Evolutionary conservation across 2,797 vertebrate species (phyloP).

Genomic region (Hydrophis major): DNA sequence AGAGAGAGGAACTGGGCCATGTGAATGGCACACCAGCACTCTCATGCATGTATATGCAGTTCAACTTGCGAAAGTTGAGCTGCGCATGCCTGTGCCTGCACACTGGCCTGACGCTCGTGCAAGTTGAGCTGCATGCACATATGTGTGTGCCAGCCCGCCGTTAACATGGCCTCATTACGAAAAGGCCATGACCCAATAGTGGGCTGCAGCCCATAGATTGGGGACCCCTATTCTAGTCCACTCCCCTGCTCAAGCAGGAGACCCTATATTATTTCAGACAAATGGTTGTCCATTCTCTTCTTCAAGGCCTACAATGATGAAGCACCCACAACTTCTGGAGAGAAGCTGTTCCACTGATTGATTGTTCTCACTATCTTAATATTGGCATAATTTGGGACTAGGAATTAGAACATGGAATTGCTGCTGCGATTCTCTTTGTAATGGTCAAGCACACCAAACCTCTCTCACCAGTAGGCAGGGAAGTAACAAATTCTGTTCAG

Average conservation of each 20-base stretch:
- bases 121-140: background rate
- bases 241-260: too few species aligned
- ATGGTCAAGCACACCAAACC: background rate
- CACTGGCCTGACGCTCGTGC: background rate
- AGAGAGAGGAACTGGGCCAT: background rate
- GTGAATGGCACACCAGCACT: rapidly evolving
- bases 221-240: background rate
- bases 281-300: background rate
- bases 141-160: rapidly evolving
- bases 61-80: background rate
- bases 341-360: background rate
- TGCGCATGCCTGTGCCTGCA: too few species aligned
- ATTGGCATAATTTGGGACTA: background rate
- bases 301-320: background rate
- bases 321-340: background rate
- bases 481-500: background rate
- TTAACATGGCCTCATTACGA: background rate
- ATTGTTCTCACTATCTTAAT: background rate
- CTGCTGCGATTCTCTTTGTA: background rate
- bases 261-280: background rate
- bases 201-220: background rate
- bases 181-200: background rate
- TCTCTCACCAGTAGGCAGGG: background rate
- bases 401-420: background rate
- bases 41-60: background rate